phyloP scores from a whole-genome alignment of 2,888 invertebrate genomes.

The Agrilus biguttatus region DNA sequence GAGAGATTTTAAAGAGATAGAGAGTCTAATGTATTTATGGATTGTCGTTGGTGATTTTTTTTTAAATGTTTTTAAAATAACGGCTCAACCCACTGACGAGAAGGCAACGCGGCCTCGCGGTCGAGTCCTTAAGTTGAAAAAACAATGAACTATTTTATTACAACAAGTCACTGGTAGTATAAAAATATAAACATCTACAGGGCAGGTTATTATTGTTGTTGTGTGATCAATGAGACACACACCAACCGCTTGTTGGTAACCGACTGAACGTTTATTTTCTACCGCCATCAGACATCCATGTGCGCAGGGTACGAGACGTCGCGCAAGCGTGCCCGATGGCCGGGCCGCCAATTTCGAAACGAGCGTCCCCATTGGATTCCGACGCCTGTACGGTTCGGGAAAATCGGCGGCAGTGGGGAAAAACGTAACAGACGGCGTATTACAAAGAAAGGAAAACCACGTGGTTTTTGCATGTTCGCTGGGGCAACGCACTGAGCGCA shows the following conservation, averaged over 20 bases:
- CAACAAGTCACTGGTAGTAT: slow-evolving; percentile 29
- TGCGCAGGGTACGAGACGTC: slow-evolving; percentile 33
- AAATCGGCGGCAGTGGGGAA: slow-evolving; percentile 4
- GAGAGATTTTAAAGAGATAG: too few relatives aligned
- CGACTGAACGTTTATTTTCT: slow-evolving; percentile 27
- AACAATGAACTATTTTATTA: slow-evolving; percentile 20
- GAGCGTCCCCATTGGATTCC: slow-evolving; percentile 11
- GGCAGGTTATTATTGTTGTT: slow-evolving; percentile 21
- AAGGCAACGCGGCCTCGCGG: too few relatives aligned
- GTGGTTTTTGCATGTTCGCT: slow-evolving; percentile 9
- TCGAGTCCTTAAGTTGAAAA: slow-evolving; percentile 20
- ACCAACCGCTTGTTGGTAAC: slow-evolving; percentile 27
- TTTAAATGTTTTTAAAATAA: too few relatives aligned
- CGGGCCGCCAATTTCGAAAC: slow-evolving; percentile 21
- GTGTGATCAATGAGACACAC: slow-evolving; percentile 23
- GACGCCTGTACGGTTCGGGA: slow-evolving; percentile 9
- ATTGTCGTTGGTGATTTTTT: too few relatives aligned
- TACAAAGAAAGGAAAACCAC: slow-evolving; percentile 13
- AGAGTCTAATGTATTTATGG: too few relatives aligned
- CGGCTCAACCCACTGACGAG: too few relatives aligned
- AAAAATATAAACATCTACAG: slow-evolving; percentile 30
- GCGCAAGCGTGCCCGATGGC: slow-evolving; percentile 27
- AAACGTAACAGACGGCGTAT: slow-evolving; percentile 1
- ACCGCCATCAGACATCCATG: slow-evolving; percentile 23
- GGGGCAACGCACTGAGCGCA: too few relatives aligned